Evolutionary conservation across 1,140 invertebrate species (phyloP), one percentile per base, ranked within the genome.

Genomic region (Diachasmimorpha longicaudata): DNA sequence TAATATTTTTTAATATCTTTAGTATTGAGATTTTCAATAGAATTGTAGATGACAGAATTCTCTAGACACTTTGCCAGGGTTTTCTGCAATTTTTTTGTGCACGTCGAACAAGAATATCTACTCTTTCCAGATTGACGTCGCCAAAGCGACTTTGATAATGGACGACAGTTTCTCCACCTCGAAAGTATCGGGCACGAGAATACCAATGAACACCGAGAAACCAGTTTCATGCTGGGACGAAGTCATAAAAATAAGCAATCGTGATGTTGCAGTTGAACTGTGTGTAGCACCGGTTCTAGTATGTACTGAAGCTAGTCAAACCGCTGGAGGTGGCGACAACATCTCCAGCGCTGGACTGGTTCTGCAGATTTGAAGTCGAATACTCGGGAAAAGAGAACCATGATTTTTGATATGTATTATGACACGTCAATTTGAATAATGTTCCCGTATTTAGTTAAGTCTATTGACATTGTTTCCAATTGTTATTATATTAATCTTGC

Each of bases 171-270:
- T 97, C 83, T 92, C 94, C 10, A 94, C 93, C 0, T 95, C 93
- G 0, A 84, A 84, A 42, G 77, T 81, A 6, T 85, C 85, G 0
- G 90, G 90, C 55, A 90, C 88, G 0, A 87, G 93, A 71, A 92
- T 94, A 72, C 85, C 91, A 25, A 89, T 94, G 37, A 90, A 93
- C 77, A 91, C 93, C n/a, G 89, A 92, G 36, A 91, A 92, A 72
- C 95, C 96, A 13, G 95, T 97, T 4, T 91, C 94, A 4, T 97
- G 96, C 84, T 97, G 96, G 96, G 89, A 93, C 1, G 96, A 97
- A 85, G 80, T 79, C 25, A 82, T 91, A 6, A 84, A 88, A 66
- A 80, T 90, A 13, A 84, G 86, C 46, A 84, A 77, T n/a, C 85
- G 89, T 6, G 81, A 88, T 16, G 81, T 90, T 36, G 76, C 90